phyloP scores from a whole-genome alignment of 2,113 vertebrate genomes.

The Vanacampus margaritifer region DNA sequence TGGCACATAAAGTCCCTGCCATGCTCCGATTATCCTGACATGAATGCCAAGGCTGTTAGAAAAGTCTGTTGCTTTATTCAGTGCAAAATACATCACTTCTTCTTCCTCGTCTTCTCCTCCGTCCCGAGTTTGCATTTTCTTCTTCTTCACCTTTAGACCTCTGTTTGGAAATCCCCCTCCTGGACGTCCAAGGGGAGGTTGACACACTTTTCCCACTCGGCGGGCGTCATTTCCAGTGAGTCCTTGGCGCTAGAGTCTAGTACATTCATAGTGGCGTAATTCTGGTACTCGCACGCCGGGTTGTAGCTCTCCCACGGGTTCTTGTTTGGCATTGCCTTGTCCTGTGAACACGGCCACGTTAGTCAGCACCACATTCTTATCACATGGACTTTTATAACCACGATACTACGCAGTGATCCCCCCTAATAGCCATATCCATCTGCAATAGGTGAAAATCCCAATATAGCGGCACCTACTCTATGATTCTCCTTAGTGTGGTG shows the following conservation, averaged over 20 bases:
- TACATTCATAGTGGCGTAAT: slow-evolving; percentile 98
- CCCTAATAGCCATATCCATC: neutral
- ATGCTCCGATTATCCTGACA: slow-evolving; percentile 82
- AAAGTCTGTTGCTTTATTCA: slow-evolving; percentile 86
- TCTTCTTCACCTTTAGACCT: slow-evolving; percentile 79
- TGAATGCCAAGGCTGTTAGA: slow-evolving; percentile 86
- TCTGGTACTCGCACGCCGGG: slow-evolving; percentile 94
- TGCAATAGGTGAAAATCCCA: neutral
- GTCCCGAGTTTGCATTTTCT: slow-evolving; percentile 55
- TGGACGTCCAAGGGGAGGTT: slow-evolving; percentile 97
- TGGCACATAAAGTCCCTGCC: slow-evolving; percentile 89
- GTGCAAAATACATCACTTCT: slow-evolving; percentile 80
- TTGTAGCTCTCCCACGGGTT: slow-evolving; percentile 98
- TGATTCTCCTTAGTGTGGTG: too few species aligned
- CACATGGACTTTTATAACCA: slow-evolving; percentile 7
- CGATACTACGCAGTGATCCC: slow-evolving; percentile 3
- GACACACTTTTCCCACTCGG: slow-evolving; percentile 99
- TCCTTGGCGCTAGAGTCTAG: slow-evolving; percentile 94
- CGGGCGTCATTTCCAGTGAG: slow-evolving; percentile 93
- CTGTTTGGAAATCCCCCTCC: slow-evolving; percentile 98
- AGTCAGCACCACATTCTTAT: slow-evolving; percentile 45
- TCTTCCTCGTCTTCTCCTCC: slow-evolving; percentile 20
- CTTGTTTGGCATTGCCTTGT: slow-evolving; percentile 90
- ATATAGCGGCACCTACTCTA: too few species aligned
- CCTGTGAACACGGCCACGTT: slow-evolving; percentile 76